These are phyloP conservation scores for Gortyna flavago DNA, from an alignment of 2,888 invertebrate species.

Conservation along the genomic window DNA sequence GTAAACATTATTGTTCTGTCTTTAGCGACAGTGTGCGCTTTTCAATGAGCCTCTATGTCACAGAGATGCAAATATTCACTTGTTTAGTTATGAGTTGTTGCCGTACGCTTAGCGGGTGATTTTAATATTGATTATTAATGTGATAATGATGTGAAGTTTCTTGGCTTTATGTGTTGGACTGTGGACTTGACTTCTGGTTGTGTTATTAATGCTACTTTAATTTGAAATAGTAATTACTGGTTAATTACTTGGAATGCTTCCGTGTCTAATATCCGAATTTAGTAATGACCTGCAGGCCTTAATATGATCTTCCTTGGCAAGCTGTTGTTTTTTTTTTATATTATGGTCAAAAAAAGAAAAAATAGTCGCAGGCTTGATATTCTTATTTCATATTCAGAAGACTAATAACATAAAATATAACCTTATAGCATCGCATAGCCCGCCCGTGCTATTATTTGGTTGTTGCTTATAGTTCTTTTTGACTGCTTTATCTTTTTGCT, in stretches of 20 bases:
- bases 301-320: slow-evolving; percentile 1
- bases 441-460: too few relatives aligned
- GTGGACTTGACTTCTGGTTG: slow-evolving; percentile 12
- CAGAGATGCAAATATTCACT: slow-evolving; percentile 59
- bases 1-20: slow-evolving; percentile 79
- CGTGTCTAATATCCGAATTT: not conserved
- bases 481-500: too few relatives aligned
- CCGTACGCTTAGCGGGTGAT: slow-evolving; percentile 46
- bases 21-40: slow-evolving; percentile 71
- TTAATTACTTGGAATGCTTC: slow-evolving; percentile 35
- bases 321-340: not conserved
- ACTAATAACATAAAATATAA: not conserved
- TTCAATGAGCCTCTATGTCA: slow-evolving; percentile 68
- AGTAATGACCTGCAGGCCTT: slow-evolving; percentile 12
- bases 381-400: not conserved
- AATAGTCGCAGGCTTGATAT: not conserved
- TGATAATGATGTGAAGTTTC: slow-evolving; percentile 29
- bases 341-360: too few relatives aligned
- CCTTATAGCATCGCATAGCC: too few relatives aligned
- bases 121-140: slow-evolving; percentile 55
- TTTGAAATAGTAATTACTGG: slow-evolving; percentile 1
- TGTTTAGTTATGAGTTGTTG: slow-evolving; percentile 53
- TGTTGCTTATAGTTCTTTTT: too few relatives aligned
- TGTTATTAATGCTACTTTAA: not conserved
- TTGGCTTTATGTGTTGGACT: not conserved